Evolutionary conservation across 2,113 vertebrate species (phyloP), one percentile per base, ranked within the genome.

Genomic region (Coreoperca whiteheadi): DNA sequence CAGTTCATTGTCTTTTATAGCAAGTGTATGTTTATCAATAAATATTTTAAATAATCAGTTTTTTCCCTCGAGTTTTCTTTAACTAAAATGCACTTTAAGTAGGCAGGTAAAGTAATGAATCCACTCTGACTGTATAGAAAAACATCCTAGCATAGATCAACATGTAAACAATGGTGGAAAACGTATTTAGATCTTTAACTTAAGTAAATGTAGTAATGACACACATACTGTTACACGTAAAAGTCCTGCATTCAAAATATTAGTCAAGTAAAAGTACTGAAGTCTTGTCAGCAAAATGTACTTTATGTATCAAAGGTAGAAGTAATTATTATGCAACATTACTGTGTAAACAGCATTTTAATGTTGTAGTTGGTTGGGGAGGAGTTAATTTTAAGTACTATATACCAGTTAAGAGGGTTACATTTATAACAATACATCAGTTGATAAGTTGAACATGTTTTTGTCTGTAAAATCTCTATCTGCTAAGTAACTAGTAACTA

Each of bases 11-110:
- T 97, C 96, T 98, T 99, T 99, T 99, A 96, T 98, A 99, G 96
- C 94, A 95, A 96, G 95, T 97, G 96, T 99, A 97, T 97, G 97
- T 99, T 99, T 98, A 96, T 98, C 97, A 99, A 98, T 99, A 98
- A 99, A 96, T 85, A 83, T 95, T 96, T 94, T 95, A 95, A 96
- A 95, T 63, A 81, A 8, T 74, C 14, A 73, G n/a, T 71, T 16
- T 41, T 50, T 51, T 71, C 18, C 2, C n/a, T 53, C 63, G 30
- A 8, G 18, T 10, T 68, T 66, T 11, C 16, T 56, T 59, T 23
- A 0, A 39, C 77, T 71, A 48, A 86, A 11, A 48, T 57, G 2
- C 21, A n/a, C 2, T 21, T 28, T 1, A 39, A 25, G 11, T 21
- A 7, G 18, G 56, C n/a, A 43, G 21, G n/a, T 23, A 16, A 28